Evolutionary conservation across 2,888 invertebrate species (phyloP), one percentile per base, ranked within the genome.

Genomic region (Drosophila acutilabella): DNA sequence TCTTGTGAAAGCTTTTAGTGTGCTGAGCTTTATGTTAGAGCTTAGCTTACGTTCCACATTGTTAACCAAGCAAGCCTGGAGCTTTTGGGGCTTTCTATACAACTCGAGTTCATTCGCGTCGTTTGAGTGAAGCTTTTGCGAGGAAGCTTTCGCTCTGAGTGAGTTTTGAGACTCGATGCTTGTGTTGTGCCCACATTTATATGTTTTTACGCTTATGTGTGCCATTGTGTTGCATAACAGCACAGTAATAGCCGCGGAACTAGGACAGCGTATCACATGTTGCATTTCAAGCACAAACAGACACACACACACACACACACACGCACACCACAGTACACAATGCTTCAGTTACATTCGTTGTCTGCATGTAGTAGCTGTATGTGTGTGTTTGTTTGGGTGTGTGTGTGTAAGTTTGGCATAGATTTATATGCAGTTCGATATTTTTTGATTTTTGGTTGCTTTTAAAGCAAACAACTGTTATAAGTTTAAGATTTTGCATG

Each of bases 251-350:
- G 89, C 53, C 83, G 66, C 74, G 75, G 79, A 91, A 85, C 91
- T 91, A 85, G 90, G 90, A 91, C 91, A 91, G 78, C 80, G 85
- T 88, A 91, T 90, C 91, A 90, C 90, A 91, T 90, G 90, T 90
- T 90, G 90, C 91, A 88, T 88, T 86, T 81, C 71, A 48, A 51
- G 65, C 76, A 62, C 51, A 62, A 62, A 61, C 59, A 69, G 59
- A 56, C 42, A 60, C 52, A 30, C 54, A 20, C 7, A 64, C 42
- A 64, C 40, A 64, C 40, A 51, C 48, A 50, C 26, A 59, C 48
- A 42, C 7, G 20, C 41, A 45, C 36, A 64, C n/a, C 11, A 51
- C 36, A 57, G 47, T 8, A 23, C 16, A 30, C 16, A 41, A 11
- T n/a, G 18, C 41, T 47, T 50, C 64, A 54, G 48, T 36, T 40